Base-by-base conservation (phyloP, 2,113 vertebrate genomes). In the Tupaia chinensis region DNA sequence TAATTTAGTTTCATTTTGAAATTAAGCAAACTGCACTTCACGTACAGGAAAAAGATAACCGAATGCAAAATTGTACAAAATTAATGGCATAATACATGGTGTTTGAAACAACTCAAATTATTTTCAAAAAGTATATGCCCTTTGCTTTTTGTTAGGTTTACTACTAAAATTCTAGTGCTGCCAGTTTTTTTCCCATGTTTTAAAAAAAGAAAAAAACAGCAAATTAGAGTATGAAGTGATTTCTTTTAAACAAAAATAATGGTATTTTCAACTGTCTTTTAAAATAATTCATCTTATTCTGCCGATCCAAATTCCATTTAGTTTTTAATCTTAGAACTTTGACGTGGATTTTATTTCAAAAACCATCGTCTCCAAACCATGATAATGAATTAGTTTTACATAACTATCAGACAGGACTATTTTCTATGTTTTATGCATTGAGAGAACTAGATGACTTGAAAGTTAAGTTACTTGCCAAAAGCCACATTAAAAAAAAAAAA, bases 371-470 rank as follows among this genome's bases (percentile, higher is more conserved):
- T 95, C 78, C 9, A 81, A 76, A 95, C 69, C 69, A 86, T 88
- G 92, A 69, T 95, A 97, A 97, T 96, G 89, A 92, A 96, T 97
- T 97, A 16, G 92, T 94, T 95, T 95, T 97, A 70, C 77, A 89
- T 96, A 92, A 70, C 68, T 83, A 14, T 95, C 89, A 95, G 93
- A 94, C 90, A 93, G 78, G 65, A 74, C 15, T 93, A 93, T 92
- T 86, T 94, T 27, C 14, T 34, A 54, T 44, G 82, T 93, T 96
- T 95, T 96, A 90, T 70, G 85, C 89, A 90, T 76, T 53, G 69
- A 87, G 72, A 82, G 79, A 84, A 3, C n/a, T 29, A 44, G 77
- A 9, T 27, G 66, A 69, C 70, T 91, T 91, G 87, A 87, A 95
- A 89, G 56, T 84, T 61, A 68, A 89, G 29, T 77, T 68, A 82